Base-by-base conservation (phyloP, 2,888 invertebrate genomes). In the Eulithis prunata region DNA sequence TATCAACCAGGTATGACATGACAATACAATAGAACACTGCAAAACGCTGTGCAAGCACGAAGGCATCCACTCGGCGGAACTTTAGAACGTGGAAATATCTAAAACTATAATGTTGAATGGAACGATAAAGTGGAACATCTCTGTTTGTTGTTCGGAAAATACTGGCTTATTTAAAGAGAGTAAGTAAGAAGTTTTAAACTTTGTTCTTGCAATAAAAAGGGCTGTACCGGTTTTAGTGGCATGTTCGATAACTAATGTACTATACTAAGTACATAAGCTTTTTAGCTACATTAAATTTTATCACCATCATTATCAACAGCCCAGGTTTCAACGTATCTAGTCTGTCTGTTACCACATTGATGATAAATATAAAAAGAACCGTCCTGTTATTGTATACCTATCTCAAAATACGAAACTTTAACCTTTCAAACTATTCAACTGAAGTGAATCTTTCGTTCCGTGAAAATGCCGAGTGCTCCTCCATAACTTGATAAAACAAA, bases 1-100 rank as follows among this genome's bases (percentile, higher is more conserved):
- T 59, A 62, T 13, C 10, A 12, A 4, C 13, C 59, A 65, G 65
- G 68, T 66, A 70, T 59, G 64, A 62, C 57, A 56, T 52, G 57
- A 57, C 61, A 68, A 64, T 53, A 58, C 68, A 62, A 70, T 62
- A 57, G 52, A 65, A 59, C 58, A 62, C 65, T 56, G 61, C 66
- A 66, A 64, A 57, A 68, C 13, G 59, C 63, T 32, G 41, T 3
- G 46, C 61, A 55, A 66, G 57, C 58, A 53, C 52, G 53, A 41
- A 59, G 54, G 52, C 58, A 52, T 64, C 55, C 57, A 65, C 58
- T 56, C 57, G 66, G 62, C 61, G 64, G 66, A 66, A 66, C 63
- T 64, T 49, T 28, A 21, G 41, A n/a, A 59, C 64, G 62, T 51
- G 56, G 49, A 58, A 49, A 47, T 62, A 59, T 58, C 60, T 47